Conservation (phyloP, 2,797 vertebrate species). For the Pangasius sanitwongsei region DNA sequence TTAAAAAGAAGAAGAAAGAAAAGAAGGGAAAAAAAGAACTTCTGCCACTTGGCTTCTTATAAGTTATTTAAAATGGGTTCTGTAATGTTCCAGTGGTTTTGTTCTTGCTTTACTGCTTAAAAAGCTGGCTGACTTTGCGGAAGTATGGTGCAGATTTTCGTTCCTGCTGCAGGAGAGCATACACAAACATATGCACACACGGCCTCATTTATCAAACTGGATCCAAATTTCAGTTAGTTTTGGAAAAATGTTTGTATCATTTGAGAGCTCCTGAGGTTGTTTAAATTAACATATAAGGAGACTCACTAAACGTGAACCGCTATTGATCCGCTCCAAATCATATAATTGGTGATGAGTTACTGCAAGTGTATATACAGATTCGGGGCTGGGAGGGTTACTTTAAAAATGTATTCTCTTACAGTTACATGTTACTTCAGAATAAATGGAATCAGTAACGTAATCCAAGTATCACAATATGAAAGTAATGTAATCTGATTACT, state of each 20-base stretch:
- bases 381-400: too few relatives aligned
- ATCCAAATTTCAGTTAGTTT: neutral
- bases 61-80: conserved; percentile 40
- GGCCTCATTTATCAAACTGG: neutral
- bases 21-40: conserved; percentile 12
- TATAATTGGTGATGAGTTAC: neutral
- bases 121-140: conserved; percentile 24
- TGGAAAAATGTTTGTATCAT: neutral
- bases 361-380: neutral
- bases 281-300: neutral
- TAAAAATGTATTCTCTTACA: too few relatives aligned
- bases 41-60: conserved; percentile 29
- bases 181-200: conserved; percentile 22
- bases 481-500: too few relatives aligned
- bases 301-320: neutral
- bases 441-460: too few relatives aligned
- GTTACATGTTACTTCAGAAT: too few relatives aligned
- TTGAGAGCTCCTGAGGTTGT: neutral
- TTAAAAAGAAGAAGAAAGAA: conserved; percentile 42
- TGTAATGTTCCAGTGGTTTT: conserved; percentile 43
- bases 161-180: conserved; percentile 28
- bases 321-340: neutral
- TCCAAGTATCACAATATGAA: too few relatives aligned
- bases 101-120: conserved; percentile 35
- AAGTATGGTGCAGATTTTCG: conserved; percentile 33